A percentile compares a stretch with the other conserved stretches of the same genome.
These are phyloP conservation scores for Drosophila neocordata DNA, from an alignment of 1,140 invertebrate species.

Conservation along the genomic window DNA sequence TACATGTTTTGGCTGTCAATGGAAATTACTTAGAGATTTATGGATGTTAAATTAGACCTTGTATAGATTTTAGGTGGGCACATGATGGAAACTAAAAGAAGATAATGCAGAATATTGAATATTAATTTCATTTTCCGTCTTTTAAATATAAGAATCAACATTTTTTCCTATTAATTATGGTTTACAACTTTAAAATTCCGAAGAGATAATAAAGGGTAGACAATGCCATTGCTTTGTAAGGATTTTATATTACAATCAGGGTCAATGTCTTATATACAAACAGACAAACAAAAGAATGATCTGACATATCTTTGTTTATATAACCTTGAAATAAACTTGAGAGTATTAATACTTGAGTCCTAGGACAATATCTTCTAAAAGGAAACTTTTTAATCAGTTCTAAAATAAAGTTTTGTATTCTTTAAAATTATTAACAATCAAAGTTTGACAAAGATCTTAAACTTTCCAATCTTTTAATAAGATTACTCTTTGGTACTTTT, in stretches of 20 bases:
- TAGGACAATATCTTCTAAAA: no score
- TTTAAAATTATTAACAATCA: no score
- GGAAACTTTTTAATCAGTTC: no score
- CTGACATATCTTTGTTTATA: no score
- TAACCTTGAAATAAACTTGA: no score
- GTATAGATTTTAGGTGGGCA: conserved; percentile 20
- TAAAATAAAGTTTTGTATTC: no score
- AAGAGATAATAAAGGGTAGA: conserved; percentile 58
- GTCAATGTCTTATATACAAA: conserved; percentile 66
- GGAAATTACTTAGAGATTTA: conserved; percentile 49
- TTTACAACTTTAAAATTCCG: conserved; percentile 34
- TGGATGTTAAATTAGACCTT: conserved; percentile 37
- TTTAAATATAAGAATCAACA: no score
- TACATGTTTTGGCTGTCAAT: conserved; percentile 66
- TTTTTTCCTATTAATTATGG: conserved; percentile 41
- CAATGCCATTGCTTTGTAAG: conserved; percentile 62
- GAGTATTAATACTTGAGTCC: no score
- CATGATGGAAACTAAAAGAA: neutral
- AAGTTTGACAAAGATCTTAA: no score
- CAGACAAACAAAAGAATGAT: neutral
- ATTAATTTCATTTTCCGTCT: conserved; percentile 59
- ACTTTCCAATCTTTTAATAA: no score
- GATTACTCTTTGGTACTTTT: no score
- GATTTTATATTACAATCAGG: conserved; percentile 47
- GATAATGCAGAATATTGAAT: neutral